Evolutionary conservation across 1,140 invertebrate species (phyloP), one percentile per base, ranked within the genome.

Genomic region (Dufourea novaeangliae): DNA sequence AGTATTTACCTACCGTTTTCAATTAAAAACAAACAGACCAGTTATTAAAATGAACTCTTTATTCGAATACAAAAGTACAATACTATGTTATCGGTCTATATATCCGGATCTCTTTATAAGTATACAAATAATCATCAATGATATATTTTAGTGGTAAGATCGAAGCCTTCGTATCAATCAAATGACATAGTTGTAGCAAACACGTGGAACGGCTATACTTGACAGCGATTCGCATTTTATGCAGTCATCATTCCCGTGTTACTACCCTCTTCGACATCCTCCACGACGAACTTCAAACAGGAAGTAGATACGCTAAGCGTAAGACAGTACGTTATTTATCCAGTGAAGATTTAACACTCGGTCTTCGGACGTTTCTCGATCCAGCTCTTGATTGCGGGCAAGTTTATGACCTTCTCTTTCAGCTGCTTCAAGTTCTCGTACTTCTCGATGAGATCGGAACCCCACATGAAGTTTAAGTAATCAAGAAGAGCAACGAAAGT

Each of bases 321-420:
- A 29, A 32, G 11, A 22, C 8, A n/a, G 20, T 14, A 25, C 14
- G 4, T 0, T 37, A 22, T n/a, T 27, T 34, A 14, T 7, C 8
- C 14, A 29, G 0, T 5, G 12, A 34, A 22, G 8, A 20, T 67
- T 75, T 75, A 75, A 0, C 0, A 32, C 0, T 94, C 94, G 34
- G 91, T 89, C 17, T 93, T 87, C 20, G 95, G 95, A 46, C 95
- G 93, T 78, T 94, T 94, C 63, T 93, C 94, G 25, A 95, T 92
- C 94, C 95, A 96, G 17, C 89, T 92, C 82, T 95, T 96, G 79
- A 96, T 94, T 1, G 88, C 84, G 8, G 95, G 95, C 63, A 95
- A 67, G 7, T 88, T 87, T 0, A 93, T 83, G 34, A 95, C 93
- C 71, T 93, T 94, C 5, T 94, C 91, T 7, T 89, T 91, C 2